Conservation (phyloP, 1,140 invertebrate species). For the Eupristina koningsbergeri region DNA sequence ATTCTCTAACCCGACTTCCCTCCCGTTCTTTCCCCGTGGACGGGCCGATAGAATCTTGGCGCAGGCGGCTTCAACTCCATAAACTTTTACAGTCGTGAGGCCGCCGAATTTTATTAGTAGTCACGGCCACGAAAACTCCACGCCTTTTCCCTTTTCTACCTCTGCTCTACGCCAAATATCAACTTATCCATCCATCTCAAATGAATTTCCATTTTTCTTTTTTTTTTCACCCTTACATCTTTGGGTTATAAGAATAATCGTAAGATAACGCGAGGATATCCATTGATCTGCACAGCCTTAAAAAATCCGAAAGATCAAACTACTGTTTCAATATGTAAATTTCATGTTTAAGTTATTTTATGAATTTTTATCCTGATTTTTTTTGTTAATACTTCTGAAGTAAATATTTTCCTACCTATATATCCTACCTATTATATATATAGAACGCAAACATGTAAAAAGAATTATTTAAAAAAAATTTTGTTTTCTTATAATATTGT, state of each 20-base stretch:
- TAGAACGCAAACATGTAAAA: too few species aligned
- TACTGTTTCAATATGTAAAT: too few species aligned
- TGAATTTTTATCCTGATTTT: too few species aligned
- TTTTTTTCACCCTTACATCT: constrained; percentile 12
- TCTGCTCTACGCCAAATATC: neutral
- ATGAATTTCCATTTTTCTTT: neutral
- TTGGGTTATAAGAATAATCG: neutral
- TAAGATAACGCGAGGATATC: neutral
- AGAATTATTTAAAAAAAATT: too few species aligned
- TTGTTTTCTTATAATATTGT: too few species aligned
- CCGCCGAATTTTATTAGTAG: constrained; percentile 59
- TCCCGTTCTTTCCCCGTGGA: too few species aligned
- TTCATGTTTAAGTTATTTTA: too few species aligned
- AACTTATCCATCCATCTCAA: neutral
- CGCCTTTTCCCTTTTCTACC: neutral
- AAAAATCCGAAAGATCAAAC: too few species aligned
- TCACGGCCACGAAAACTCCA: neutral
- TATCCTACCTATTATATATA: too few species aligned
- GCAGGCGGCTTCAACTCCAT: constrained; percentile 61
- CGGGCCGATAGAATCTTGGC: constrained; percentile 65
- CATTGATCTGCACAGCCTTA: too few species aligned
- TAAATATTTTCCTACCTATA: too few species aligned
- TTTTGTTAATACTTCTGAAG: too few species aligned
- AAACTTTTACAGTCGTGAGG: constrained; percentile 69
- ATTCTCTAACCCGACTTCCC: neutral